Evolutionary conservation across 2,113 vertebrate species (phyloP), one percentile per base, ranked within the genome.

Genomic region (Corydoras maculifer): DNA sequence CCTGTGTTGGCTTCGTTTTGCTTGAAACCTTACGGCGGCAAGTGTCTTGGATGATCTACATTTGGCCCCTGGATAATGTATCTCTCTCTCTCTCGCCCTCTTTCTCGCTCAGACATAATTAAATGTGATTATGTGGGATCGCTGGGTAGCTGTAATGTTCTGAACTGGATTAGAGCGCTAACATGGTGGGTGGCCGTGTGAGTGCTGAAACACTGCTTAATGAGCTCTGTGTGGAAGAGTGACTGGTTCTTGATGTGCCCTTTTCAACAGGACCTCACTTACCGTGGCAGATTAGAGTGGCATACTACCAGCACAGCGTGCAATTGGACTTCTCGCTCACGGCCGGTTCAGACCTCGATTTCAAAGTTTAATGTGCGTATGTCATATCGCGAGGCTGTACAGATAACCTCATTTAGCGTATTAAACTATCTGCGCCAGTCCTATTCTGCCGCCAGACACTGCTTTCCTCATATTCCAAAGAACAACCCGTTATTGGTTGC

Each of bases 31-130:
- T 72, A 51, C 54, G 63, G 12, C 15, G 11, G 25, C 30, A 12
- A 31, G 12, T 4, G 12, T 67, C 79, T 54, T 69, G 77, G 70
- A 82, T 85, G 77, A 84, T 83, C 80, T 83, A 71, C 57, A 2
- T 74, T 77, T 79, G 78, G 74, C 77, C 74, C 65, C 78, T 65
- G 70, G 70, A 72, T 72, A 72, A 79, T 55, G 65, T 82, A n/a
- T 57, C 1, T 66, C 49, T 74, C 48, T 43, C n/a, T 14, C 14
- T 15, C 31, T 25, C 18, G 5, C n/a, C 55, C 51, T 69, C 65
- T 64, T 58, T 25, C 15, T n/a, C 51, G 5, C 31, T 67, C 58
- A 64, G 5, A 55, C 18, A 25, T 62, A 62, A 77, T 59, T 63
- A 1, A 2, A 32, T 43, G 31, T 61, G 51, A 73, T 72, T 65